phyloP scores from a whole-genome alignment of 2,797 vertebrate species.

The Rhinichthys osculus region DNA sequence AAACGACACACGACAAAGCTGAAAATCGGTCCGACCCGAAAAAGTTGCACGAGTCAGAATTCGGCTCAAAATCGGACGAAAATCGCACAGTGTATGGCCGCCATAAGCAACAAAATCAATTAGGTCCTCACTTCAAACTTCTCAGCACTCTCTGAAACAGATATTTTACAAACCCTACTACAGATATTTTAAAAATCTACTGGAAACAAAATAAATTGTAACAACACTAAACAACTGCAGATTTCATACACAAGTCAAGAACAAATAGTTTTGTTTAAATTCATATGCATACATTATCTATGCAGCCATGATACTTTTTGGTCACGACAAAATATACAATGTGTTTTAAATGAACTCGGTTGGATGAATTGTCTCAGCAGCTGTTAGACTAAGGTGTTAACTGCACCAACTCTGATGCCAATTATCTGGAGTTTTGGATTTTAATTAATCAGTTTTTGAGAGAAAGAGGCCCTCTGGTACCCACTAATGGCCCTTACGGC shows the following conservation, averaged over 20 bases:
- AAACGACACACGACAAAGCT: too few relatives aligned
- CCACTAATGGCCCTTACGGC: slow-evolving; percentile 49
- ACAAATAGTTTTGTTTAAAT: neutral
- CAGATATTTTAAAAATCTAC: too few relatives aligned
- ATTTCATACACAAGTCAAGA: neutral
- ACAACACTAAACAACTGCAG: neutral
- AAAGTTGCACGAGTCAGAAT: too few relatives aligned
- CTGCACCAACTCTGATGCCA: slow-evolving; percentile 32
- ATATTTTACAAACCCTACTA: neutral
- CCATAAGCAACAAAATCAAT: slow-evolving; percentile 1
- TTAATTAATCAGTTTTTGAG: slow-evolving; percentile 61
- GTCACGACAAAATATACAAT: neutral
- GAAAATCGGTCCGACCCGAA: too few relatives aligned
- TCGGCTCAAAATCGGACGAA: too few relatives aligned
- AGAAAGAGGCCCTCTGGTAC: slow-evolving; percentile 49
- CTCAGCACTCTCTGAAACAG: neutral
- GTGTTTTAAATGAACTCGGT: neutral
- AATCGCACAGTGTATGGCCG: too few relatives aligned
- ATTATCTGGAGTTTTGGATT: slow-evolving; percentile 61
- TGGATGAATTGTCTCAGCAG: slow-evolving; percentile 22
- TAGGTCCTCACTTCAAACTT: slow-evolving; percentile 3
- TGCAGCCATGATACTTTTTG: neutral
- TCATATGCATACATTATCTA: neutral
- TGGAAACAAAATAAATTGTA: neutral
- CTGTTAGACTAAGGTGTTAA: slow-evolving; percentile 40